phyloP scores from a whole-genome alignment of 2,888 invertebrate species.

The Venusia cambrica region DNA sequence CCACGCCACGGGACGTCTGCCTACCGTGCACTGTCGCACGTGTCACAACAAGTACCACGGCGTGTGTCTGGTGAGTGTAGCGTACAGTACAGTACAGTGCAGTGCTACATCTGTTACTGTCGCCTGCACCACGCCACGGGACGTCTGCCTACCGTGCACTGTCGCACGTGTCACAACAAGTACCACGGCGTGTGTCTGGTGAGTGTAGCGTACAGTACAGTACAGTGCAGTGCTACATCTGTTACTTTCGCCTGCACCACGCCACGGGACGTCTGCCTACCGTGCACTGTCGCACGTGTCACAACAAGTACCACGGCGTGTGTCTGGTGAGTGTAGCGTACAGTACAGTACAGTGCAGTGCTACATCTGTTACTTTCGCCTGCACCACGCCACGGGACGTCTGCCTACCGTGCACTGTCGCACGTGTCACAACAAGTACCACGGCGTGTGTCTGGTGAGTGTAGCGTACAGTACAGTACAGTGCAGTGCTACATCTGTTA shows the following conservation, averaged over 20 bases:
- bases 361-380: slow-evolving; percentile 96
- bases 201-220: no score
- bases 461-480: no score
- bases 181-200: slow-evolving; percentile 97
- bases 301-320: background rate
- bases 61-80: background rate
- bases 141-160: slow-evolving; percentile 91
- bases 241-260: background rate
- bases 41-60: background rate
- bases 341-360: slow-evolving; percentile 95
- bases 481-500: no score
- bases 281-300: background rate
- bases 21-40: background rate
- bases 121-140: slow-evolving; percentile 91
- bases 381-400: slow-evolving; percentile 90
- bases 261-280: background rate
- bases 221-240: no score
- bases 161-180: slow-evolving; percentile 95
- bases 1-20: slow-evolving; percentile 2
- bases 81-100: slow-evolving; percentile 89
- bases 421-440: slow-evolving; percentile 97
- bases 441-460: slow-evolving; percentile 94
- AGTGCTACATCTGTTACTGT: slow-evolving; percentile 98
- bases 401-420: slow-evolving; percentile 92
- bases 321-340: background rate